Percentiles rank a stretch among this genome's conserved stretches.
These are phyloP conservation scores for Tribolium freemani DNA, from an alignment of 2,888 invertebrate genomes.

Conservation along the genomic window DNA sequence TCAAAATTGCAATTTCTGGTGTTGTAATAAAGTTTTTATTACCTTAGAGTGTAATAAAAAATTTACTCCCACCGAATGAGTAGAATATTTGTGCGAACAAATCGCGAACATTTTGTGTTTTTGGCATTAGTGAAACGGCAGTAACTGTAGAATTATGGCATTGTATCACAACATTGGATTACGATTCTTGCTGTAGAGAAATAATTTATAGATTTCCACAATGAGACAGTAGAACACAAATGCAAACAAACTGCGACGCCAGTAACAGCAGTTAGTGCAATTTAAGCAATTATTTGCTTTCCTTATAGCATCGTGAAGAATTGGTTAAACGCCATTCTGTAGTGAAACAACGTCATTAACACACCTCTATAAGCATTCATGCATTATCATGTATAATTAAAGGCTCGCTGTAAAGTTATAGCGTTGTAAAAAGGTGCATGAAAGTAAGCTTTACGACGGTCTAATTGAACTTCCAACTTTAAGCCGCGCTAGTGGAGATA, in stretches of 20 bases:
- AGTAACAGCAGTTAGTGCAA: constrained; percentile 15
- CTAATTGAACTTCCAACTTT: constrained; percentile 36
- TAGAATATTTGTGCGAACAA: constrained; percentile 4
- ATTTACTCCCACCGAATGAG: not conserved
- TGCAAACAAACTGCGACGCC: constrained; percentile 23
- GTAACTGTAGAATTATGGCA: constrained; percentile 7
- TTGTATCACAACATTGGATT: constrained; percentile 17
- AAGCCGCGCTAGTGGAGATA: constrained; percentile 9
- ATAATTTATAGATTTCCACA: constrained; percentile 22
- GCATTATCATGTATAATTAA: constrained; percentile 45
- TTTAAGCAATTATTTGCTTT: constrained; percentile 38
- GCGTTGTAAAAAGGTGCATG: constrained; percentile 34
- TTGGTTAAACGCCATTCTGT: constrained; percentile 23
- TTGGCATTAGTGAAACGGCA: constrained; percentile 1
- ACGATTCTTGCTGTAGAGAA: not conserved
- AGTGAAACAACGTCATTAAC: constrained; percentile 45
- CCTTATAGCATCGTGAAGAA: constrained; percentile 40
- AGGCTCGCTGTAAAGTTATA: constrained; percentile 29
- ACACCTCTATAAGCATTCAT: constrained; percentile 40
- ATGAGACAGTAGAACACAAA: not conserved
- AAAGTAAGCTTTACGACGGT: constrained; percentile 36
- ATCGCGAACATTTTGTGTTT: not conserved
- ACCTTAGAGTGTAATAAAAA: constrained; percentile 2
- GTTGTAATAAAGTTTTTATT: constrained; percentile 20
- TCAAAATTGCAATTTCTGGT: constrained; percentile 17